Base-by-base conservation (phyloP, 2,888 invertebrate species). In the Choreutis nemorana region DNA sequence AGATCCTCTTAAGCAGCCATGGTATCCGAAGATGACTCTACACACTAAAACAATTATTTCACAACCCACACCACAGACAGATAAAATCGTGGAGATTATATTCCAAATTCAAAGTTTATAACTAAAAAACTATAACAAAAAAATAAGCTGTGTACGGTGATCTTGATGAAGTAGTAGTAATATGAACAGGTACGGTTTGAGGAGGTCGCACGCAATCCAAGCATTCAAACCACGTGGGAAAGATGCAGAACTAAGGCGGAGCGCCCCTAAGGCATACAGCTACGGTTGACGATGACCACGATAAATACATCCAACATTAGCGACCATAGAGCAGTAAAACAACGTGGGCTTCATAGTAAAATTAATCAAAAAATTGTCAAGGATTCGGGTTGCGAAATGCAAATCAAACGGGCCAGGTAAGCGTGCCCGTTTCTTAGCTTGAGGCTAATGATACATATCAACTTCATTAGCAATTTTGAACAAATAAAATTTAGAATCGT, bases 211-310 rank as follows among this genome's bases (percentile, higher is more conserved):
- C 75, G 78, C 77, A 71, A 78, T 73, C 62, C 61, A 55, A 70
- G 68, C 75, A 77, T 77, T 78, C 68, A 48, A 66, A 54, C 63
- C 78, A 78, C 75, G 78, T 77, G 78, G 78, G 78, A 78, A 78
- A 59, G 61, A 58, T 48, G 44, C 52, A 46, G 41, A 48, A 52
- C 48, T 48, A 44, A 66, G 73, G 72, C 72, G 67, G 71, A 51
- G 57, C 43, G 57, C 70, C 75, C 66, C 66, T 44, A 48, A 42
- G 75, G 75, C 73, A 45, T 58, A 49, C 55, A 53, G 61, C 64
- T 57, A 56, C 62, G 53, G 78, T 77, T 78, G 78, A 78, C 78
- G 77, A 77, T 78, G 57, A 55, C 59, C 52, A 51, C 65, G 73
- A 75, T 77, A 75, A 71, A 73, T 72, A 65, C 67, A 61, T 65